Conservation (phyloP, 2,888 invertebrate genomes). For the Cephus spinipes region DNA sequence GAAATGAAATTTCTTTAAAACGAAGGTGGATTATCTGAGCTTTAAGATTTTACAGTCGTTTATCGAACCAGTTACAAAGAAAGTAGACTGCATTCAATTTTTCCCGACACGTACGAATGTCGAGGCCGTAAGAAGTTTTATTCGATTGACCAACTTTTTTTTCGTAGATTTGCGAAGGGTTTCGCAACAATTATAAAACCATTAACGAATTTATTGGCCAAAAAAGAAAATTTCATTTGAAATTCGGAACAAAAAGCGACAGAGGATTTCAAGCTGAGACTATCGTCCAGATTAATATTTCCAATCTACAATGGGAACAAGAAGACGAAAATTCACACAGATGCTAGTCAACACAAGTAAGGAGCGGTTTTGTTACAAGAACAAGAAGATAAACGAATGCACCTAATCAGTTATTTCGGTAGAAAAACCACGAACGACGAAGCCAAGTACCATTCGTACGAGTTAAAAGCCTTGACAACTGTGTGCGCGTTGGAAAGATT, state of each 20-base stretch:
- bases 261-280: constrained; percentile 20
- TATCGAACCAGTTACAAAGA: constrained; percentile 6
- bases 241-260: constrained; percentile 40
- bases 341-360: no score
- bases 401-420: no score
- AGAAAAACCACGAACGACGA: no score
- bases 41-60: constrained; percentile 13
- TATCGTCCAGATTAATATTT: constrained; percentile 34
- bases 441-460: no score
- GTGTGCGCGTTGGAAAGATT: no score
- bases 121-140: constrained; percentile 43
- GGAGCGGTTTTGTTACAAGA: no score
- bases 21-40: constrained; percentile 18
- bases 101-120: constrained; percentile 29
- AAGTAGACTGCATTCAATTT: neutral
- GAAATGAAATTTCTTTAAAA: constrained; percentile 40
- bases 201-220: constrained; percentile 27
- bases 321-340: constrained; percentile 20
- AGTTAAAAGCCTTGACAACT: no score
- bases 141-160: constrained; percentile 47
- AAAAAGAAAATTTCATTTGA: constrained; percentile 29
- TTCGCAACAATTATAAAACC: constrained; percentile 42
- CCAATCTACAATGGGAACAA: constrained; percentile 26
- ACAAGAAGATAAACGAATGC: no score
- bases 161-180: constrained; percentile 43